Evolutionary conservation across 2,888 invertebrate species (phyloP).

Genomic region (Erebia epiphron): DNA sequence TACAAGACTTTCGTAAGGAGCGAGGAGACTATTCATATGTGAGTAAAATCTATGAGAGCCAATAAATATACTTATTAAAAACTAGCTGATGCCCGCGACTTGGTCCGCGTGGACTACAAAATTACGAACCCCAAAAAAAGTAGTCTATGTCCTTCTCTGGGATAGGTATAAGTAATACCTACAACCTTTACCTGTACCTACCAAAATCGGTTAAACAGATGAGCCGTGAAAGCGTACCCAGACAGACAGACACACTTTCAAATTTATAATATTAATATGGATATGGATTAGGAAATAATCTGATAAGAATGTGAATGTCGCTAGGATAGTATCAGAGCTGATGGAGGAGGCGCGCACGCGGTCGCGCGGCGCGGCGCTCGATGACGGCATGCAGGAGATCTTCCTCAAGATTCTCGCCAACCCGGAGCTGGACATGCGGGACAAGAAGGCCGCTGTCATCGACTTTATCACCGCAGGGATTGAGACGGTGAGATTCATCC

Average conservation of each 20-base stretch:
- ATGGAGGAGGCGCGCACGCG: constrained; percentile 86
- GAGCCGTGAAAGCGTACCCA: no score
- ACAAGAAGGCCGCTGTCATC: constrained; percentile 92
- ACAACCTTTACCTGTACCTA: no score
- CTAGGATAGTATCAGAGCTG: constrained; percentile 90
- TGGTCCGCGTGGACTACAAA: no score
- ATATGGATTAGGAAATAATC: constrained; percentile 6
- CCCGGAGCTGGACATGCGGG: constrained; percentile 87
- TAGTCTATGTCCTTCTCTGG: no score
- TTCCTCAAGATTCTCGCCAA: constrained; percentile 89
- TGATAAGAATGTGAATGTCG: constrained; percentile 39
- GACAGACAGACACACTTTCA: no score
- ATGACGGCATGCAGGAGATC: constrained; percentile 86
- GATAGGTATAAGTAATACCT: no score
- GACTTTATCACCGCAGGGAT: constrained; percentile 95
- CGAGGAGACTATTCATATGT: constrained; percentile 92
- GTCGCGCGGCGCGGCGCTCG: constrained; percentile 79
- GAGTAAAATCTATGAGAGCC: constrained; percentile 55
- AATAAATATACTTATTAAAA: no score
- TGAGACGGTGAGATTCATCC: constrained; percentile 85
- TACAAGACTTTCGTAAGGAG: constrained; percentile 87
- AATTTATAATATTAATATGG: neutral
- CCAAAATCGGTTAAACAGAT: no score
- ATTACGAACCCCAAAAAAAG: no score
- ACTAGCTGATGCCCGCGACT: no score